Percentiles rank a stretch among this genome's conserved stretches.
These are phyloP conservation scores for Amphiprion clarkii DNA, from an alignment of 2,797 vertebrate genomes.

Conservation along the genomic window DNA sequence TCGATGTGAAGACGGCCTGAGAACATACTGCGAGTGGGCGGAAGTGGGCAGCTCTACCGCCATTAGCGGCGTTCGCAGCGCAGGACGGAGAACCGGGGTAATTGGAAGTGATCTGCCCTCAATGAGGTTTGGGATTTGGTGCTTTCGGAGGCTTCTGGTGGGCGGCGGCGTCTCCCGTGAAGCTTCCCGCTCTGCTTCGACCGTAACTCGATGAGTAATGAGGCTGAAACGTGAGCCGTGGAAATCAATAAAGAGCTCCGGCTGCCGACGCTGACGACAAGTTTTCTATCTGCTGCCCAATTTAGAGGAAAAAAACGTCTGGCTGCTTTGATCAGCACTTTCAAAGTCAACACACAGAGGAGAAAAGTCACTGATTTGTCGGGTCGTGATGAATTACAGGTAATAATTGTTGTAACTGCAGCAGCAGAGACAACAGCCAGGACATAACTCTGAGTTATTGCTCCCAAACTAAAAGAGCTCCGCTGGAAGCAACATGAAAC, in stretches of 20 bases:
- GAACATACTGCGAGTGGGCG: constrained; percentile 62
- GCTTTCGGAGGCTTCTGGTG: constrained; percentile 48
- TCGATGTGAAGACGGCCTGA: constrained; percentile 19
- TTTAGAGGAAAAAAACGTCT: constrained; percentile 50
- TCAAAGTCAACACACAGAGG: constrained; percentile 35
- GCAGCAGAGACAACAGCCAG: constrained; percentile 19
- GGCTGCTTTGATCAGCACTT: constrained; percentile 67
- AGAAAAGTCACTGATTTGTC: constrained; percentile 8
- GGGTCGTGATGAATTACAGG: constrained; percentile 37
- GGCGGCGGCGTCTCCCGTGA: constrained; percentile 7
- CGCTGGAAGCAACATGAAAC: constrained; percentile 30
- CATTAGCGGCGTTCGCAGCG: constrained; percentile 10
- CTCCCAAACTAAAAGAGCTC: constrained; percentile 31
- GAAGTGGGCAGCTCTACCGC: constrained; percentile 43
- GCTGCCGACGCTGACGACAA: constrained; percentile 46
- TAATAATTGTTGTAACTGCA: constrained; percentile 24
- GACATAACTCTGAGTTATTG: constrained; percentile 28
- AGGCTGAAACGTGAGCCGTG: constrained; percentile 58
- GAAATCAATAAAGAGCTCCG: constrained; percentile 62
- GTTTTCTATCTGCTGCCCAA: constrained; percentile 39
- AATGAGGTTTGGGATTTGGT: constrained; percentile 46
- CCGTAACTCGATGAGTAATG: constrained; percentile 54
- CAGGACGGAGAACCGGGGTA: constrained; percentile 32
- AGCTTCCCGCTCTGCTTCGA: constrained; percentile 12
- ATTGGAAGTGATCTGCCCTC: constrained; percentile 49